Base-by-base conservation (phyloP, 2,888 invertebrate species). In the Hirtodrosophila alboralis region DNA sequence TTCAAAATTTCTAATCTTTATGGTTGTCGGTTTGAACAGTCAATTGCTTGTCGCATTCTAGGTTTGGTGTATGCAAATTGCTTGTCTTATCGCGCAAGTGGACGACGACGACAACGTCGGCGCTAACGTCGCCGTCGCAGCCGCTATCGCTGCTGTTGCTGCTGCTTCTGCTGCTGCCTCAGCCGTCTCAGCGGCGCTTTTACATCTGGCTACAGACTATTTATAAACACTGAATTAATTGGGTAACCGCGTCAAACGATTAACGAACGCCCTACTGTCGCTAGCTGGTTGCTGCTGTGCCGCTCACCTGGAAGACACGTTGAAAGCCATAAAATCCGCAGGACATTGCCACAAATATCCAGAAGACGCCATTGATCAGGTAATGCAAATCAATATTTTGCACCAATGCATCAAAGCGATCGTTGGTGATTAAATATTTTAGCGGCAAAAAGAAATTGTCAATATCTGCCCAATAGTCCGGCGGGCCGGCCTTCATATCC, bases 361-460 rank as follows among this genome's bases (percentile, higher is more conserved):
- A 90, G 63, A 90, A 90, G 33, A 90, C 81, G 2, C 87, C 85
- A 75, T 90, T 91, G 10, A 87, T 71, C 66, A 90, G 83, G 79
- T 89, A 90, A 79, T 87, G 85, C 7, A 90, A 66, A 49, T 89
- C 85, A 5, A 90, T 86, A 61, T 89, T 88, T 61, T 89, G 86
- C 18, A 90, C 79, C n/a, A 90, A 58, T 4, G 87, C 74, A 41
- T 90, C 90, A 44, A 89, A 88, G 12, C 87, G 87, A 38, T 88
- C 86, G 58, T 84, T 86, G 21, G 85, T 85, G 6, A 90, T 87
- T 48, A 90, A 77, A 71, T 89, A 88, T 57, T 89, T 90, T 1
- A 90, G 69, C 44, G 91, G 91, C 54, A 89, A 66, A 66, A 90
- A 90, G 62, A 90, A 89, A 54, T 90, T 90, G 31, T 87, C 84